Evolutionary conservation across 2,113 vertebrate genomes (phyloP).

Genomic region (Xenopus laevis): DNA sequence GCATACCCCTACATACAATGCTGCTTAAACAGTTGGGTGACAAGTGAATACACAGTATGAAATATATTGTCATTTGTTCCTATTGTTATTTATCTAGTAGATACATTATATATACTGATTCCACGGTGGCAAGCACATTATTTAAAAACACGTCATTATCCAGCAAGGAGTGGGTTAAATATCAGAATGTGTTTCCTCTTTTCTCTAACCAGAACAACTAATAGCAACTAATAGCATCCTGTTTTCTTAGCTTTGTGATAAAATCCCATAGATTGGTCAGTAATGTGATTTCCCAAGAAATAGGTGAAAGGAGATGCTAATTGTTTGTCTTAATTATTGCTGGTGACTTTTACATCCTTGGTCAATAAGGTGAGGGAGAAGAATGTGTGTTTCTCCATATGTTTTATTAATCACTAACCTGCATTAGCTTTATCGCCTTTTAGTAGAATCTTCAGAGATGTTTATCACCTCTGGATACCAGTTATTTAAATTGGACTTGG

Average conservation of each 20-base stretch:
- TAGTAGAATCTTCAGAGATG: slow-evolving; percentile 12
- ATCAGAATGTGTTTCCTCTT: too few species aligned
- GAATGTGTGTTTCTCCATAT: slow-evolving; percentile 22
- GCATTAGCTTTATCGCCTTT: slow-evolving; percentile 27
- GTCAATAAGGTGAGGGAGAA: slow-evolving; percentile 8
- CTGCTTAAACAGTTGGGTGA: too few species aligned
- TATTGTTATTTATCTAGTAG: too few species aligned
- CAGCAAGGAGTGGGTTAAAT: too few species aligned
- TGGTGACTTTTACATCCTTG: slow-evolving; percentile 5
- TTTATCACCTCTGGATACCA: slow-evolving; percentile 12
- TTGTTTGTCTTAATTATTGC: slow-evolving; percentile 32
- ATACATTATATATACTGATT: too few species aligned
- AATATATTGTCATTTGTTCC: too few species aligned
- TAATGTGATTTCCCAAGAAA: slow-evolving; percentile 21
- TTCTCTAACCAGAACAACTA: too few species aligned
- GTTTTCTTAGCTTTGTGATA: background rate
- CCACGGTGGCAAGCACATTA: too few species aligned
- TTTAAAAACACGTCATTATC: too few species aligned
- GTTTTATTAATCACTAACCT: slow-evolving; percentile 15
- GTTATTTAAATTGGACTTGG: background rate
- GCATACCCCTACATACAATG: too few species aligned
- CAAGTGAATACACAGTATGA: too few species aligned
- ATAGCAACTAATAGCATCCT: too few species aligned
- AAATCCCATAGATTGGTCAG: slow-evolving; percentile 10
- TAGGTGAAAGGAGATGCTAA: slow-evolving; percentile 30